Evolutionary conservation across 2,888 invertebrate genomes (phyloP), one percentile per base, ranked within the genome.

Genomic region (Augiades crinisus): DNA sequence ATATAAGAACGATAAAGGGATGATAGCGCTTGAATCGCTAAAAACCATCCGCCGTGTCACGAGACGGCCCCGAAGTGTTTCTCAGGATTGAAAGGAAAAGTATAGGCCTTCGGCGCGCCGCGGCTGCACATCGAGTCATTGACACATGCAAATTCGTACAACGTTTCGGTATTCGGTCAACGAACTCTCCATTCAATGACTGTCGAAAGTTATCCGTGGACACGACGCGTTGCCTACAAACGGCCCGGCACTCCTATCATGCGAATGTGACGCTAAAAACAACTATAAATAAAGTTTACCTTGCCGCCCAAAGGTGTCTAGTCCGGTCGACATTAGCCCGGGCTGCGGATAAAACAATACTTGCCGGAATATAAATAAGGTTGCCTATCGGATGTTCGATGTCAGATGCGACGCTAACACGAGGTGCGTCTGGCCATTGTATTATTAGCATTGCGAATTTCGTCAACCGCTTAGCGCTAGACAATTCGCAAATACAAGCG

Each of bases 61-160:
- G 77, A 79, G 85, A 85, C 81, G 83, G 72, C 61, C 66, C 71
- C 75, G 74, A 78, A 75, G 68, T 73, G 77, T 82, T 78, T 77
- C 80, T 81, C 78, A 72, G 77, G 71, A 65, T 75, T 78, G 87
- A 88, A 87, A 87, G 87, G 84, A 87, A 87, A 87, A 87, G 87
- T 87, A 41, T 40, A 76, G 72, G 78, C 78, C 72, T 72, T 67
- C 65, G 67, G 68, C 61, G 67, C 60, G 65, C 59, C 72, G 71
- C 62, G 70, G 61, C 71, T 78, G 78, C 81, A 76, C 74, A 74
- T 76, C 76, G 79, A 80, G 88, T 88, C 88, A 87, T 77, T 87
- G 88, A 88, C 88, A 86, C 85, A 87, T 89, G 88, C 87, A 88
- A 87, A 89, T 86, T 73, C 72, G 78, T 75, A 78, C 75, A 71